phyloP scores from a whole-genome alignment of 2,888 invertebrate genomes.

The Tanaodytes sp. region DNA sequence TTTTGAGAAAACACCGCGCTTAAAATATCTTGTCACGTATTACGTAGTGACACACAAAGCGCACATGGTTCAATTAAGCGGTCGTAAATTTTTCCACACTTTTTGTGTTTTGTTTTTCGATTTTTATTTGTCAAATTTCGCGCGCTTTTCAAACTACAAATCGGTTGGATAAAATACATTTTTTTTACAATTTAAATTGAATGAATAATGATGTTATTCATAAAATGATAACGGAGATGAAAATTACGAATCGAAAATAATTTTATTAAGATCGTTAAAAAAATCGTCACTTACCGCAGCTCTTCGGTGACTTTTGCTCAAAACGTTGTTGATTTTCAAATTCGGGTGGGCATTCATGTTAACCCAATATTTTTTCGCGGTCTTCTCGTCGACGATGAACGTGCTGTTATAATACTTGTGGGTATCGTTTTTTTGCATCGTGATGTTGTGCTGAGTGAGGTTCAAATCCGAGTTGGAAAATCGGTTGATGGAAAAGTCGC shows the following conservation, averaged over 20 bases:
- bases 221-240: no score
- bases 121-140: no score
- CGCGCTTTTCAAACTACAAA: no score
- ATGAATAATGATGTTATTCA: no score
- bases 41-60: conserved; percentile 27
- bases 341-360: conserved; percentile 78
- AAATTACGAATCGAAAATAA: no score
- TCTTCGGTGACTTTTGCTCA: conserved; percentile 87
- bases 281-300: conserved; percentile 83
- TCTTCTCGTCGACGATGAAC: conserved; percentile 77
- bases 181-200: no score
- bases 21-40: conserved; percentile 41
- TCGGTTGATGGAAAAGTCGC: conserved; percentile 69
- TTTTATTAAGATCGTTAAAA: no score
- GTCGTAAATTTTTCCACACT: no score
- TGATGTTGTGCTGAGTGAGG: conserved; percentile 74
- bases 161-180: no score
- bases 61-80: conserved; percentile 33
- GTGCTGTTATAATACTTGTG: conserved; percentile 88
- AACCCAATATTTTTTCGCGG: conserved; percentile 82
- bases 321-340: conserved; percentile 79
- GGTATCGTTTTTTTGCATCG: conserved; percentile 76
- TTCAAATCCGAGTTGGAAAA: conserved; percentile 68
- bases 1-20: conserved; percentile 36
- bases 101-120: no score